Conservation (phyloP, 2,113 vertebrate species). For the Peromyscus leucopus region DNA sequence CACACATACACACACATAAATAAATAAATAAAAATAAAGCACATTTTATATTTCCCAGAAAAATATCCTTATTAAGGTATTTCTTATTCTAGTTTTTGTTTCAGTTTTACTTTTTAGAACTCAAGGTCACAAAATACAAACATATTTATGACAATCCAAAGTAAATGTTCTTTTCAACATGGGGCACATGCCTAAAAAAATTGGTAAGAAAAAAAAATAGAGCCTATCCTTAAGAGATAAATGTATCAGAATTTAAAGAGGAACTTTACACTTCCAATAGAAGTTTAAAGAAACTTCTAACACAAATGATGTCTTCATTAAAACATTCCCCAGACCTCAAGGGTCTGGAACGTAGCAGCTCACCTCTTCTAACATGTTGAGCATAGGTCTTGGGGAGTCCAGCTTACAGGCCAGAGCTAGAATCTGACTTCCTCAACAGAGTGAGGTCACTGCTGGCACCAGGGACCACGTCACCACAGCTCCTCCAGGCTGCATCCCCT, state of each 20-base stretch:
- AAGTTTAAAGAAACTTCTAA: constrained; percentile 40
- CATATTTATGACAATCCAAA: constrained; percentile 8
- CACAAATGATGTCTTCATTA: neutral
- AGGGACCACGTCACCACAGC: neutral
- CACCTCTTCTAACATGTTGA: constrained; percentile 1
- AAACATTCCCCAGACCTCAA: constrained; percentile 7
- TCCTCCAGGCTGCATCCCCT: neutral
- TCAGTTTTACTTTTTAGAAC: constrained; percentile 60
- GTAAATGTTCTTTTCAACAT: constrained; percentile 44
- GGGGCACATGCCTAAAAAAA: neutral
- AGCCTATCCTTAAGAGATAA: constrained; percentile 24
- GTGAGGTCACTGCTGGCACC: neutral
- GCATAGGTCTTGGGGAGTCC: neutral
- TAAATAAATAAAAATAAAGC: neutral
- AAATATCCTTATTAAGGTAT: constrained; percentile 33
- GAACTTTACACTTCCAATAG: neutral
- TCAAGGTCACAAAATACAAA: neutral
- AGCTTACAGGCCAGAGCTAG: neutral
- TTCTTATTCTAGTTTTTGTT: constrained; percentile 48
- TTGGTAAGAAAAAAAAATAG: constrained; percentile 3
- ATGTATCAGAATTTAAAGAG: constrained; percentile 18
- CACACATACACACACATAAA: neutral
- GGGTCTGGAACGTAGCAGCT: constrained; percentile 23
- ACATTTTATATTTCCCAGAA: constrained; percentile 22
- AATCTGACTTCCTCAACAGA: neutral